These are phyloP conservation scores for Physeter macrocephalus DNA, from an alignment of 2,113 vertebrate species.

Conservation along the genomic window DNA sequence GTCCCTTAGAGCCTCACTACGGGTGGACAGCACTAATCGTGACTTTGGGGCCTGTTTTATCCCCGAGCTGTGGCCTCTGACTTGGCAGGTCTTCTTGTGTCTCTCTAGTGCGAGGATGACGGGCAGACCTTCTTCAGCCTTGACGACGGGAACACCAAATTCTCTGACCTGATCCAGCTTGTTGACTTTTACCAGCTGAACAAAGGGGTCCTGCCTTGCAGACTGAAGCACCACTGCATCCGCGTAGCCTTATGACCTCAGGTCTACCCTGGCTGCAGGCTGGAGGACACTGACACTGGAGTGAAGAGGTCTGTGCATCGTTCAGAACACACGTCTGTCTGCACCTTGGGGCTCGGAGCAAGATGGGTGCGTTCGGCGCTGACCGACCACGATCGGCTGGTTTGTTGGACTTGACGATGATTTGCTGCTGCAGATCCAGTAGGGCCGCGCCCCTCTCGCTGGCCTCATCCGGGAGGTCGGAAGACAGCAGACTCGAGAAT, in stretches of 20 bases:
- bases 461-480: constrained; percentile 63
- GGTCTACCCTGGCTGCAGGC: constrained; percentile 64
- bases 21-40: not conserved
- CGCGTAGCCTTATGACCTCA: constrained; percentile 96
- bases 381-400: constrained; percentile 69
- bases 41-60: fast-evolving
- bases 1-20: not conserved
- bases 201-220: constrained; percentile 97
- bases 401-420: constrained; percentile 73
- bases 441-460: constrained; percentile 21
- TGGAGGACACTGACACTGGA: constrained; percentile 77
- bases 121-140: constrained; percentile 97
- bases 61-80: not conserved
- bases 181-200: constrained; percentile 99
- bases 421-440: constrained; percentile 74
- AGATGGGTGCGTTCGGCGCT: constrained; percentile 72
- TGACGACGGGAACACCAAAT: constrained; percentile 97
- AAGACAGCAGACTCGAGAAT: constrained; percentile 65
- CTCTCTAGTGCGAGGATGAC: constrained; percentile 93
- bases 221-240: constrained; percentile 98
- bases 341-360: constrained; percentile 74
- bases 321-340: constrained; percentile 43
- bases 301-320: constrained; percentile 69
- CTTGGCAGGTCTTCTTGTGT: constrained; percentile 32
- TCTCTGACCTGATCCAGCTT: constrained; percentile 98